Base-by-base conservation (phyloP, 2,797 vertebrate genomes). In the Catamblyrhynchus diadema region DNA sequence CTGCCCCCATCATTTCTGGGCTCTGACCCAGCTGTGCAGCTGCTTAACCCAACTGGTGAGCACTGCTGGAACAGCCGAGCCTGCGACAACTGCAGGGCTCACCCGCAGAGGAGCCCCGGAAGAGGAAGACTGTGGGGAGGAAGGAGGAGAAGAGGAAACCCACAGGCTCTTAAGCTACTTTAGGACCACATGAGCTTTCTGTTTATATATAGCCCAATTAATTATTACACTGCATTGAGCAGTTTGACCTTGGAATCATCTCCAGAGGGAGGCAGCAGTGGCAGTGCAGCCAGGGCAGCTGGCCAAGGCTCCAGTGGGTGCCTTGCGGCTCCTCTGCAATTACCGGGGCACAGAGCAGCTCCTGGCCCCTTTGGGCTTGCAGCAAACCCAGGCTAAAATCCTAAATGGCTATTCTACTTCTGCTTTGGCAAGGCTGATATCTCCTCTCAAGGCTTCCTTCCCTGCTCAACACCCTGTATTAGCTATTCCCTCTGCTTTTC, bases 161-260 rank as follows among this genome's bases (percentile, higher is more conserved):
- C 87, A 59, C 0, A 0, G 51, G 47, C 59, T 81, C 72, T 54
- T 92, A 92, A 97, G 83, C 91, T 86, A n/a, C 86, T 97, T 96
- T 94, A 83, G 85, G 61, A 87, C 50, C 47, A 35, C 33, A 37
- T 35, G 81, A 93, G 72, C 84, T 80, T 79, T 81, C 65, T 82
- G 93, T 91, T 95, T 97, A 91, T 96, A 86, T 86, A 94, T 83
- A 95, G 91, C 81, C 65, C 57, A 89, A 96, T 96, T 95, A 91
- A 95, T 88, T 95, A 92, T 92, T 94, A 79, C 33, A 66, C 47
- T 70, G 62, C 91, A 86, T 93, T 88, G 94, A 95, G 84, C 79
- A 74, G 50, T 24, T 15, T 87, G 92, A 96, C 84, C 91, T 91
- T 69, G 72, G 35, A 37, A 33, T 11, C 1, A 2, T 81, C 64